phyloP scores from a whole-genome alignment of 2,888 invertebrate species.

The Branchipolynoe longqiensis region DNA sequence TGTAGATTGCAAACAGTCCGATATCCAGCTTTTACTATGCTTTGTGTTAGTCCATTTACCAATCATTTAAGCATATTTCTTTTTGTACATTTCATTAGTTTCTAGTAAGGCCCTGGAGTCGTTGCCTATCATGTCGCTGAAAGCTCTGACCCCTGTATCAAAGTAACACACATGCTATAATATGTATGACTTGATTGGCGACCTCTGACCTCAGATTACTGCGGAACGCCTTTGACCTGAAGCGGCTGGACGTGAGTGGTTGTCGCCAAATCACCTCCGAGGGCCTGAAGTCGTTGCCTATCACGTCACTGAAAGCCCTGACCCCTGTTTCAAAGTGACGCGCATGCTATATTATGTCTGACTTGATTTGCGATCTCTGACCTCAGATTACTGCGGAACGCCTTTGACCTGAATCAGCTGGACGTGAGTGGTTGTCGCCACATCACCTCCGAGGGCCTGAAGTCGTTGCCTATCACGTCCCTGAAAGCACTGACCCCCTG shows the following conservation, averaged over 20 bases:
- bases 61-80: too few species aligned
- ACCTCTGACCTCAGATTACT: not conserved
- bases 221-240: conserved; percentile 29
- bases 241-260: not conserved
- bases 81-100: too few species aligned
- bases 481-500: not conserved
- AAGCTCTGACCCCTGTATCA: not conserved
- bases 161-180: too few species aligned
- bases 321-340: too few species aligned
- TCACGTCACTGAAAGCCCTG: not conserved
- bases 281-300: conserved; percentile 9
- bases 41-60: too few species aligned
- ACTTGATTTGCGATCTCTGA: too few species aligned
- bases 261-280: conserved; percentile 5
- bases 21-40: too few species aligned
- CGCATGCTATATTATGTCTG: too few species aligned
- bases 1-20: too few species aligned
- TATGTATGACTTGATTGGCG: too few species aligned
- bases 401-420: conserved; percentile 10
- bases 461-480: conserved; percentile 17
- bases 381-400: not conserved
- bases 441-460: not conserved
- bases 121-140: conserved; percentile 21
- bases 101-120: not conserved
- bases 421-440: conserved; percentile 21